Base-by-base conservation (phyloP, 2,113 vertebrate species). In the Mellivora capensis region DNA sequence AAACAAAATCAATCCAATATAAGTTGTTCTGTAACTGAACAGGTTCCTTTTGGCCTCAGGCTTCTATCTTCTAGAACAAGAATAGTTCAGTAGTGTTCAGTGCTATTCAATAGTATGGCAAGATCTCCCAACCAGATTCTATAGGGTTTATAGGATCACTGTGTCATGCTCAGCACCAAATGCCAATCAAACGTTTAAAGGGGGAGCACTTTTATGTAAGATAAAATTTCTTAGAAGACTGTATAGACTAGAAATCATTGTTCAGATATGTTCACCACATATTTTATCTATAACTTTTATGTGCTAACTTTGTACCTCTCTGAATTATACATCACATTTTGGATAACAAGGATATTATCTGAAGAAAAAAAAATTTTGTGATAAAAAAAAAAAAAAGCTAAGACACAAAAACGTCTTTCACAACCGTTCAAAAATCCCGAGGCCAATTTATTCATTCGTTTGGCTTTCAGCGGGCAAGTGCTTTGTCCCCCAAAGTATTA, bases 401-500 rank as follows among this genome's bases (percentile, higher is more conserved):
- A 96, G 95, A 98, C 96, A 98, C 97, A 98, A 98, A 97, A 74
- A 97, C 47, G 44, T 93, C 96, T 97, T 98, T 98, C 98, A 98
- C 97, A 97, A 97, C 89, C 98, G 96, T 98, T 98, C 93, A 97
- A 96, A 98, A 98, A 7, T 39, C 96, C 96, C 61, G 0, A 0
- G 95, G 95, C 97, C 90, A 98, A 98, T 98, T 97, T 98, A 98
- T 99, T 98, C 98, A 98, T 98, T 98, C 97, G 95, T 97, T 97
- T 98, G 92, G 97, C 98, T 98, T 98, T 98, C 98, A 98, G 98
- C 93, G 88, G 95, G 96, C 98, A 88, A 84, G 86, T 87, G 98
- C 97, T 98, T 96, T 37, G 96, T 98, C 98, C 98, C 96, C 95
- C 94, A 97, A 94, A 84, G 98, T 96, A 96, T 98, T 98, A 91